Percentiles rank a stretch among this genome's conserved stretches.
Conservation (phyloP, 2,888 invertebrate species). For the Melangyna quadrimaculata region DNA sequence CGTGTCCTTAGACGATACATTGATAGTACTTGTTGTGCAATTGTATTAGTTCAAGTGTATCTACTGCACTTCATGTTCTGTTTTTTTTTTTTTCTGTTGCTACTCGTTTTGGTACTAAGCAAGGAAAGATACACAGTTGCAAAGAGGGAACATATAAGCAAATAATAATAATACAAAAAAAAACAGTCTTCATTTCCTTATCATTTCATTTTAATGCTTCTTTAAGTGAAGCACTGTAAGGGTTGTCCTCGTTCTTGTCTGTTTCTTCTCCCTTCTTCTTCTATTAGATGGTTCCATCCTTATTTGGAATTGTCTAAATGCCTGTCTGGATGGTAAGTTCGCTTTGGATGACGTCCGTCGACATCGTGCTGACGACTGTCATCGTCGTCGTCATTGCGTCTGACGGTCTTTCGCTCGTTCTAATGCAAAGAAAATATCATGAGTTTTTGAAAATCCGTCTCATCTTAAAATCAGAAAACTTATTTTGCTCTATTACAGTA, state of each 20-base stretch:
- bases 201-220: conserved; percentile 68
- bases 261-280: no score
- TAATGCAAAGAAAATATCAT: neutral
- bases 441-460: neutral
- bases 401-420: no score
- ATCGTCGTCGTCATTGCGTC: neutral
- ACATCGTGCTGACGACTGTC: neutral
- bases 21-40: neutral
- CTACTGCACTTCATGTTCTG: conserved; percentile 7
- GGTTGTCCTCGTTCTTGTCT: conserved; percentile 24
- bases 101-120: neutral
- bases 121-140: neutral
- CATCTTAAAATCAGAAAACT: conserved; percentile 5
- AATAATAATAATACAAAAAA: conserved; percentile 19
- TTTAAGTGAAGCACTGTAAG: conserved; percentile 65
- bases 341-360: neutral
- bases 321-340: conserved; percentile 4
- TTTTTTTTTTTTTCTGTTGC: no score
- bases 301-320: conserved; percentile 1
- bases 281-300: neutral
- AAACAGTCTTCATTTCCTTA: conserved; percentile 65
- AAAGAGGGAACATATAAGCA: conserved; percentile 21
- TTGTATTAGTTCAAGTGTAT: conserved; percentile 11
- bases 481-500: neutral
- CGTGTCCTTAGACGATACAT: neutral